Evolutionary conservation across 2,888 invertebrate genomes (phyloP), one percentile per base, ranked within the genome.

Genomic region (Vandiemenella viatica): DNA sequence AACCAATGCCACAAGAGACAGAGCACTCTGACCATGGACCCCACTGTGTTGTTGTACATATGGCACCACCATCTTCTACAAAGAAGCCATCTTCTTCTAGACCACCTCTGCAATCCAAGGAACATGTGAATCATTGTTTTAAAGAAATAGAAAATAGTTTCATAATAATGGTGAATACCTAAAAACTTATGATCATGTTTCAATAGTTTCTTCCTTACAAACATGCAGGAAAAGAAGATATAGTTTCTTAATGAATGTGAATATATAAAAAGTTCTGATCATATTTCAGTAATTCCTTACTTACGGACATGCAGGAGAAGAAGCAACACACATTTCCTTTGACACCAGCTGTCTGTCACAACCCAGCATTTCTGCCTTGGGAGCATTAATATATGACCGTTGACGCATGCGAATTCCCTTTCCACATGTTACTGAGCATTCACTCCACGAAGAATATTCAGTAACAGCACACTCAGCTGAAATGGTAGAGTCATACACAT

Each of bases 241-340:
- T n/a, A n/a, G n/a, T n/a, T n/a, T n/a, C n/a, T n/a, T n/a, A n/a
- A n/a, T n/a, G n/a, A n/a, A n/a, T n/a, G n/a, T n/a, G n/a, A n/a
- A n/a, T n/a, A n/a, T n/a, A n/a, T n/a, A n/a, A n/a, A n/a, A n/a
- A n/a, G n/a, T n/a, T n/a, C n/a, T n/a, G n/a, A n/a, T n/a, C n/a
- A n/a, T n/a, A n/a, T n/a, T n/a, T n/a, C n/a, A n/a, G n/a, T n/a
- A 26, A 13, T 26, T 13, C n/a, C 3, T 32, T 38, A 73, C 77
- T 75, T 61, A 83, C 83, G 74, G 74, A 68, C 87, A 88, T 65
- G 85, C 84, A 0, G 85, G 68, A 23, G 80, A 65, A 15, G 69
- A 67, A 5, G 88, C 85, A 37, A 84, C 83, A 63, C 93, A 95
- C 83, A 90, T 87, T 72, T 93, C 92, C 66, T 89, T 90, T 49